phyloP scores from a whole-genome alignment of 2,113 vertebrate species.

The Poeciliopsis prolifica region DNA sequence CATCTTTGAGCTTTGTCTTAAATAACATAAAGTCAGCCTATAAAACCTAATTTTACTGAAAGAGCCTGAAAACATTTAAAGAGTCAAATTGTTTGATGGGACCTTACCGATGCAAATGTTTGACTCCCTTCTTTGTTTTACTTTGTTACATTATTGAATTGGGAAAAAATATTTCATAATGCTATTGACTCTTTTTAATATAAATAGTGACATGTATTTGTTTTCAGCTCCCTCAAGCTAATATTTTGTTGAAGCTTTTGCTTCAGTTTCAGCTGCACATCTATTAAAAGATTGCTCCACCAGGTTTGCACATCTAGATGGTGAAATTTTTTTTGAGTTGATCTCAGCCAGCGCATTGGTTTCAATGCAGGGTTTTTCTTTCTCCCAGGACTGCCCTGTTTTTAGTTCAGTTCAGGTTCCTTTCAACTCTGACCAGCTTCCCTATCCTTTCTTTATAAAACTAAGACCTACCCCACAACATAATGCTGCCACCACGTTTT shows the following conservation, averaged over 20 bases:
- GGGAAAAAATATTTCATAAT: neutral
- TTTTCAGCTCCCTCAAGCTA: neutral
- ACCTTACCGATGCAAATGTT: neutral
- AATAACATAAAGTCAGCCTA: neutral
- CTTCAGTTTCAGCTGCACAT: neutral
- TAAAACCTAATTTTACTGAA: neutral
- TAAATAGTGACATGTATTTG: neutral
- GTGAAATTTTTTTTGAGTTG: too few relatives aligned
- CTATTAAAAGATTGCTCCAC: neutral
- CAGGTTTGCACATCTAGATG: too few relatives aligned
- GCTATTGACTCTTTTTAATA: neutral
- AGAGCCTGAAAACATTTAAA: neutral
- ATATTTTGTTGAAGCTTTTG: neutral
- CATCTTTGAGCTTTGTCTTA: neutral
- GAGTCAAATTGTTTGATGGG: neutral
- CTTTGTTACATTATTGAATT: neutral
- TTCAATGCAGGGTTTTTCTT: neutral
- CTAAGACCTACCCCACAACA: too few relatives aligned
- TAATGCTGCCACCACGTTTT: neutral
- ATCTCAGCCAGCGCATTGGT: neutral
- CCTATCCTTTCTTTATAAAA: too few relatives aligned
- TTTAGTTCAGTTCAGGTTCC: too few relatives aligned
- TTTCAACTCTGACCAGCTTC: too few relatives aligned
- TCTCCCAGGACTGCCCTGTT: too few relatives aligned
- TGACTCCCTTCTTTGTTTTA: neutral